Conservation (phyloP, 2,888 invertebrate species). For the Sphaerophoria rueppellii region DNA sequence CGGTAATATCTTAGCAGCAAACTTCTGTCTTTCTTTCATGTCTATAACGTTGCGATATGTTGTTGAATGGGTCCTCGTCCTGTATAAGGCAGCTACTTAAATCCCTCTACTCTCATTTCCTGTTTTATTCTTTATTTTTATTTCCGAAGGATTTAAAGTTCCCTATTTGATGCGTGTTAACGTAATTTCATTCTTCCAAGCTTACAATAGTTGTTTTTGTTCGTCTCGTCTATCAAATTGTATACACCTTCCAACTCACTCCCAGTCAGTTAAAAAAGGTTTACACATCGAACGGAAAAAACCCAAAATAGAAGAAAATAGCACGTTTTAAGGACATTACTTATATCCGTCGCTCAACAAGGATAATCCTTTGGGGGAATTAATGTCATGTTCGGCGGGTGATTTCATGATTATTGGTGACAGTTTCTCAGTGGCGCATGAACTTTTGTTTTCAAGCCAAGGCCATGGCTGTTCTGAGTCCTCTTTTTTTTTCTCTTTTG, state of each 20-base stretch:
- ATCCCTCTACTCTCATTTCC: conserved; percentile 41
- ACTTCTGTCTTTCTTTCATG: not conserved
- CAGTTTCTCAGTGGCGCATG: conserved; percentile 54
- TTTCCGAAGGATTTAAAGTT: conserved; percentile 26
- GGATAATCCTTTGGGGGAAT: conserved; percentile 65
- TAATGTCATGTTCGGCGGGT: conserved; percentile 67
- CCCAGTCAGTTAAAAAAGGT: not conserved
- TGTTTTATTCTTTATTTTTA: conserved; percentile 13
- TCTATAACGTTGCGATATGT: not conserved
- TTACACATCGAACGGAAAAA: not conserved
- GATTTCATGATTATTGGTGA: conserved; percentile 71
- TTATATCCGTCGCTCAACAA: conserved; percentile 47
- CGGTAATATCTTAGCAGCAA: conserved; percentile 21
- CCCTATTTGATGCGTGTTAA: conserved; percentile 52
- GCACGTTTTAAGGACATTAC: conserved; percentile 54
- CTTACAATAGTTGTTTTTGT: not conserved
- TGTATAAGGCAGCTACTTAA: not conserved
- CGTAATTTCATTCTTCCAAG: conserved; percentile 23
- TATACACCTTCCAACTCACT: not conserved
- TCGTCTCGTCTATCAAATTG: conserved; percentile 32
- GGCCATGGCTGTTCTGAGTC: conserved; percentile 15
- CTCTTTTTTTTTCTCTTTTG: not conserved
- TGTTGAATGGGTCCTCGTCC: not conserved
- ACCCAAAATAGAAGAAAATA: not conserved
- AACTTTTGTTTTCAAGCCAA: conserved; percentile 46